These are phyloP conservation scores for Parotocinclus haroldoi DNA, from an alignment of 2,797 vertebrate genomes.

Conservation along the genomic window DNA sequence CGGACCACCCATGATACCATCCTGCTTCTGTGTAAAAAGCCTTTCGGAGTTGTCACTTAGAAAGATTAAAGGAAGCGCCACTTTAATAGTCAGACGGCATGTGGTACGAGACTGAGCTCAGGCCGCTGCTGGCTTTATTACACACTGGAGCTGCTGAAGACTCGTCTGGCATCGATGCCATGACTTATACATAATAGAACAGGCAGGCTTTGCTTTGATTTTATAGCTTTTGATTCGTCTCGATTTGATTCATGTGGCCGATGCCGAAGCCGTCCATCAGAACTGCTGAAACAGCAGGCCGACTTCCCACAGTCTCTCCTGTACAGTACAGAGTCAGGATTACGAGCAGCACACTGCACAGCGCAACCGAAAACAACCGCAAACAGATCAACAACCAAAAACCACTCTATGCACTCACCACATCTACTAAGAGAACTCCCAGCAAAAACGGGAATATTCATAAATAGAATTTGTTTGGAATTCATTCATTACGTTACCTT, in stretches of 20 bases:
- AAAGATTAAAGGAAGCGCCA: slow-evolving; percentile 42
- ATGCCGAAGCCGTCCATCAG: slow-evolving; percentile 22
- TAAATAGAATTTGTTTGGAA: too few relatives aligned
- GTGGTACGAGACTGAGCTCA: slow-evolving; percentile 1
- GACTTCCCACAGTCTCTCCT: background rate
- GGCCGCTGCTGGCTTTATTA: background rate
- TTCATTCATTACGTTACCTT: too few relatives aligned
- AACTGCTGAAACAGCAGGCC: background rate
- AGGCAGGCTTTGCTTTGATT: slow-evolving; percentile 14
- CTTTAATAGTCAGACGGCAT: slow-evolving; percentile 4
- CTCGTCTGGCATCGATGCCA: slow-evolving; percentile 22
- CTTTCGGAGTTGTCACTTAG: slow-evolving; percentile 40
- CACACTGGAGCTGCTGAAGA: background rate
- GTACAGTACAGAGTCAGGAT: background rate
- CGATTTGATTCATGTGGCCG: slow-evolving; percentile 6
- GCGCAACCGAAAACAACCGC: too few relatives aligned
- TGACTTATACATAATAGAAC: slow-evolving; percentile 17
- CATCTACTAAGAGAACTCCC: too few relatives aligned
- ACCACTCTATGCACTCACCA: too few relatives aligned
- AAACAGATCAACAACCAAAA: too few relatives aligned
- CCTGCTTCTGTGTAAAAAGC: slow-evolving; percentile 26
- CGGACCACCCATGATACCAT: slow-evolving; percentile 44
- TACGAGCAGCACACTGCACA: too few relatives aligned
- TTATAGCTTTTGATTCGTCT: slow-evolving; percentile 18
- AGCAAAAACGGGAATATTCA: too few relatives aligned